Base-by-base conservation (phyloP, 2,888 invertebrate genomes). In the Drosophila prostipennis region DNA sequence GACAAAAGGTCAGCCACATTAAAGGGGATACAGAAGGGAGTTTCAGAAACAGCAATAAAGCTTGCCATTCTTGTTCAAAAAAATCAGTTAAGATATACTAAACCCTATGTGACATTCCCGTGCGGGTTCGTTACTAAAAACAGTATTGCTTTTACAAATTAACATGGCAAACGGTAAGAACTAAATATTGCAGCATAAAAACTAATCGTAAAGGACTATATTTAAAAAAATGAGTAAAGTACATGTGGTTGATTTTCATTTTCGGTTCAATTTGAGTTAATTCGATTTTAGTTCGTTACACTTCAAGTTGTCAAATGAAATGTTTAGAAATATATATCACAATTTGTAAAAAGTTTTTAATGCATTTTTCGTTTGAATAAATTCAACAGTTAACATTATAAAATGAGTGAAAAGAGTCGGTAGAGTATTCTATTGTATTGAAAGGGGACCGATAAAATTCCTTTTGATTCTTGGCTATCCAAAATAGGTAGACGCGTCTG, bases 281-380 rank as follows among this genome's bases (percentile, higher is more conserved):
- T 67, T 79, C 55, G 58, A 53, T 36, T 63, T 76, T 51, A 56
- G 65, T 58, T 85, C 79, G 75, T 59, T 74, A 78, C 83, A 84
- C 79, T 79, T 80, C 82, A 77, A 63, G 68, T 74, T 61, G 72
- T 87, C 53, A 84, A 80, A 81, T 81, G 83, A 85, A 90, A 90
- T 90, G 85, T 87, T 86, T 80, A 90, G 88, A 90, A 90, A 85
- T 89, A 90, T 76, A 76, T 85, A 85, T 89, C 90, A 89, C 89
- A 89, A 90, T 89, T 89, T 83, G 88, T 90, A 89, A 89, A 86
- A 86, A 77, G 83, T 78, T 75, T 72, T 78, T 76, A 77, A 84
- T 85, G 85, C 85, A 65, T 85, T 76, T 74, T 70, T 70, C 76
- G 69, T 70, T 79, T 65, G 56, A 80, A 83, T 78, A 63, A 79